Conservation (phyloP, 2,888 invertebrate genomes). For the Diplazon laetatorius region DNA sequence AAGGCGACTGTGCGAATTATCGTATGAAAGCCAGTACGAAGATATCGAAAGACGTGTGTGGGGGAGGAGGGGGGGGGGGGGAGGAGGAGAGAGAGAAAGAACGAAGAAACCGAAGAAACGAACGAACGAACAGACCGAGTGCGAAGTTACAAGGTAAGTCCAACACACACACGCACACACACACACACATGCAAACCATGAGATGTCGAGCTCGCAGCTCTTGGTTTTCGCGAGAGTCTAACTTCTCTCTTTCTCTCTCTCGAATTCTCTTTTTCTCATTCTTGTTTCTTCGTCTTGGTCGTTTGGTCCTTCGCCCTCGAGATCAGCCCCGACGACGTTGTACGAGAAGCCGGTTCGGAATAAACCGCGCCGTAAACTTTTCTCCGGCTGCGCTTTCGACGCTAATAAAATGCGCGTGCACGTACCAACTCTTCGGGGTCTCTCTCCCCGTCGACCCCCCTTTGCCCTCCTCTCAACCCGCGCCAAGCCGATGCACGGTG, state of each 20-base stretch:
- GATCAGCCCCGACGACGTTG: too few relatives aligned
- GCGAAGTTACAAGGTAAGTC: conserved; percentile 51
- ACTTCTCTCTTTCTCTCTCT: conserved; percentile 23
- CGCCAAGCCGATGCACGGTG: too few relatives aligned
- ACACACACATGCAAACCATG: too few relatives aligned
- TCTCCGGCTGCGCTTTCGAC: conserved; percentile 41
- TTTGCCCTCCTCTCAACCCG: too few relatives aligned
- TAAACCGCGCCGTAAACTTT: conserved; percentile 58
- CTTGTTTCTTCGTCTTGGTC: neutral
- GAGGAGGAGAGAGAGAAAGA: too few relatives aligned
- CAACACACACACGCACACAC: neutral
- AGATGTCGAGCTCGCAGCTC: conserved; percentile 30
- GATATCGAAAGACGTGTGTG: conserved; percentile 62
- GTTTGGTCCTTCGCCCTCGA: conserved; percentile 7
- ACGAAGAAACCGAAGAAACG: neutral
- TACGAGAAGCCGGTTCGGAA: too few relatives aligned
- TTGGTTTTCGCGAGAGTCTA: neutral
- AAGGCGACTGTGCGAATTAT: conserved; percentile 53
- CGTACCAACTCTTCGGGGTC: conserved; percentile 37
- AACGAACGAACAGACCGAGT: conserved; percentile 25
- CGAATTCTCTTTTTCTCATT: neutral
- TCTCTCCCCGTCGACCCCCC: too few relatives aligned
- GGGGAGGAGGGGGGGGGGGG: too few relatives aligned
- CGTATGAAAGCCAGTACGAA: conserved; percentile 53
- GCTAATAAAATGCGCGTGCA: conserved; percentile 60